These are phyloP conservation scores for Chalcosyrphus nemorum DNA, from an alignment of 2,888 invertebrate species.

Conservation along the genomic window DNA sequence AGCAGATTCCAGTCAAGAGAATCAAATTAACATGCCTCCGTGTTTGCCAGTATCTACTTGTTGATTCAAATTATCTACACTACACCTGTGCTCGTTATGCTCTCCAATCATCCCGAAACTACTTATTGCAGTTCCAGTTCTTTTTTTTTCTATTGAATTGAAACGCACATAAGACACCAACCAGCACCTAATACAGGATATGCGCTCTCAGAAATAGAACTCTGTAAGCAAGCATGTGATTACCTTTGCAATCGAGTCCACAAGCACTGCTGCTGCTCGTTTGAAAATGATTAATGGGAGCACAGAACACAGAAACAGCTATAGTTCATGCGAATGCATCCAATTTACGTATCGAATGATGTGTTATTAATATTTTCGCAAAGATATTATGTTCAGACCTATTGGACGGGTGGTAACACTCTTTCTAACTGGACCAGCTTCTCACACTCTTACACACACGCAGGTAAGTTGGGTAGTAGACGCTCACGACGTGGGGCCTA, in stretches of 20 bases:
- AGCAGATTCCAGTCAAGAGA: background rate
- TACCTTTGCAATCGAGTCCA: slow-evolving; percentile 44
- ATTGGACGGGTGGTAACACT: slow-evolving; percentile 49
- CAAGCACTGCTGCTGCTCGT: slow-evolving; percentile 49
- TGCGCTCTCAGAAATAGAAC: slow-evolving; percentile 47
- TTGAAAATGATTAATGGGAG: slow-evolving; percentile 63
- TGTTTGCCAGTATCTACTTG: slow-evolving; percentile 2
- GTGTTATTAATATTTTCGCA: slow-evolving; percentile 73
- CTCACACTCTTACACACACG: slow-evolving; percentile 50
- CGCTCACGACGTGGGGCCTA: slow-evolving; percentile 60
- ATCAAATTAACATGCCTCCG: slow-evolving; percentile 26
- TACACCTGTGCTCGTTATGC: slow-evolving; percentile 39
- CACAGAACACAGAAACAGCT: slow-evolving; percentile 54
- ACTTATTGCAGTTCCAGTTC: slow-evolving; percentile 37
- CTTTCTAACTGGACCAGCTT: slow-evolving; percentile 66
- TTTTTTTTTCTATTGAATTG: slow-evolving; percentile 20
- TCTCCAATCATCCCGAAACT: slow-evolving; percentile 33
- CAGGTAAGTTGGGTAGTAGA: slow-evolving; percentile 20
- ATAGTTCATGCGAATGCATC: slow-evolving; percentile 66
- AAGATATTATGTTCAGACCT: slow-evolving; percentile 59
- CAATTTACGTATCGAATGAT: slow-evolving; percentile 73
- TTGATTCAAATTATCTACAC: slow-evolving; percentile 49
- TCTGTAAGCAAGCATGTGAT: slow-evolving; percentile 63
- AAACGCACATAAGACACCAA: slow-evolving; percentile 57
- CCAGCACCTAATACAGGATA: slow-evolving; percentile 14